Evolutionary conservation across 2,113 vertebrate genomes (phyloP), one percentile per base, ranked within the genome.

Genomic region (Pardalotus punctatus): DNA sequence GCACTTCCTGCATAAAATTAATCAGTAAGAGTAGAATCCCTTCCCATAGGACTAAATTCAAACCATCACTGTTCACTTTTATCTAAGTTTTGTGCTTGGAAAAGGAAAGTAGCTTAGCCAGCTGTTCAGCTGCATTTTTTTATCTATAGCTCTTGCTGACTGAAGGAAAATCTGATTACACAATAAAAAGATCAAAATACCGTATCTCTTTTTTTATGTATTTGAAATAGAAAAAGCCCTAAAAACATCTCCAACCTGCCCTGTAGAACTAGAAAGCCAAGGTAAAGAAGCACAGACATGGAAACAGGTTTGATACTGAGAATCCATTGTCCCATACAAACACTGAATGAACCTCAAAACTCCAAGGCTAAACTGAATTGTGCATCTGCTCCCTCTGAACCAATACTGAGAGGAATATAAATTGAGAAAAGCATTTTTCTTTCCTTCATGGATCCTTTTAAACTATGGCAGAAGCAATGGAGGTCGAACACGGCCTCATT

Each of bases 21-120:
- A 83, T 70, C 60, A 94, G 42, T 33, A 73, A 93, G 71, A 73
- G 38, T 73, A 88, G 94, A 94, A 88, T 88, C 51, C 62, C n/a
- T 90, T 88, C 82, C 82, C 64, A 23, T 4, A 84, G 67, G 82
- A 72, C 79, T 83, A 70, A 76, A 77, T 90, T 92, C 79, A 83
- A 93, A 88, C 72, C 82, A 78, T 81, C 28, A 28, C 47, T 65
- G 31, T 42, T 91, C 43, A 31, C 54, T 96, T 85, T 80, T 91
- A 85, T 69, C 78, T 62, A 57, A 57, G 29, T 69, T 93, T 48
- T 85, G 47, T 58, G 27, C 54, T 35, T 88, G 71, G 90, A 81
- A 65, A 53, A 35, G 47, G 19, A 83, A 93, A 88, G 76, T 17
- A 86, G 10, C 43, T 31, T 48, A 22, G 20, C 19, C 82, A 92